These are phyloP conservation scores for Villa cingulata DNA, from an alignment of 2,888 invertebrate genomes.

Conservation along the genomic window DNA sequence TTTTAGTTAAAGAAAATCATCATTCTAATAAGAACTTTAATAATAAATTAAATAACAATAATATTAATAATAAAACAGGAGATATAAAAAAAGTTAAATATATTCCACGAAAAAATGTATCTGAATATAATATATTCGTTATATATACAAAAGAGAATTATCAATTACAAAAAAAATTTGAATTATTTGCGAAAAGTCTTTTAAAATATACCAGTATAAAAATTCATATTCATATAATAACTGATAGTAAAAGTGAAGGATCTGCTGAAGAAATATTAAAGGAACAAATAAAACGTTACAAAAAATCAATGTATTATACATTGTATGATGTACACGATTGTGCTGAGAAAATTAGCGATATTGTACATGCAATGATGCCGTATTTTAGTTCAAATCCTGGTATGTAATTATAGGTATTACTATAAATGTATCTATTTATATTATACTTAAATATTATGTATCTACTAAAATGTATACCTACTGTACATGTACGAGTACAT, in stretches of 20 bases:
- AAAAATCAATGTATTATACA: conserved; percentile 36
- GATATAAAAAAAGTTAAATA: conserved; percentile 15
- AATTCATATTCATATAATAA: conserved; percentile 46
- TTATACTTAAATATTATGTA: too few relatives aligned
- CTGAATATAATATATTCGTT: conserved; percentile 32
- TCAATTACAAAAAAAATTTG: conserved; percentile 31
- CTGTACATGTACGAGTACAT: too few relatives aligned
- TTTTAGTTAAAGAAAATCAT: background rate
- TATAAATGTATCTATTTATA: too few relatives aligned
- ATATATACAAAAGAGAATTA: conserved; percentile 33
- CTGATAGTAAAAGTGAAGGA: conserved; percentile 43
- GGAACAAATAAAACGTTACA: conserved; percentile 32
- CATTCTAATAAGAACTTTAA: conserved; percentile 1
- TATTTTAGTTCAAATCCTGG: conserved; percentile 56
- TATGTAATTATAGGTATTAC: too few relatives aligned
- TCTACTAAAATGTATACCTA: too few relatives aligned
- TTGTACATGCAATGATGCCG: conserved; percentile 52
- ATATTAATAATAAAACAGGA: conserved; percentile 3
- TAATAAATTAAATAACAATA: background rate
- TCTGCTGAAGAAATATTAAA: conserved; percentile 40
- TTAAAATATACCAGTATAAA: conserved; percentile 34
- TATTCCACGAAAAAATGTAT: conserved; percentile 10
- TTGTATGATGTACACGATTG: conserved; percentile 50
- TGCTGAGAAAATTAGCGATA: conserved; percentile 44
- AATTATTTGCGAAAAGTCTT: conserved; percentile 30